phyloP scores from a whole-genome alignment of 2,888 invertebrate species.

The Sturmia bella region DNA sequence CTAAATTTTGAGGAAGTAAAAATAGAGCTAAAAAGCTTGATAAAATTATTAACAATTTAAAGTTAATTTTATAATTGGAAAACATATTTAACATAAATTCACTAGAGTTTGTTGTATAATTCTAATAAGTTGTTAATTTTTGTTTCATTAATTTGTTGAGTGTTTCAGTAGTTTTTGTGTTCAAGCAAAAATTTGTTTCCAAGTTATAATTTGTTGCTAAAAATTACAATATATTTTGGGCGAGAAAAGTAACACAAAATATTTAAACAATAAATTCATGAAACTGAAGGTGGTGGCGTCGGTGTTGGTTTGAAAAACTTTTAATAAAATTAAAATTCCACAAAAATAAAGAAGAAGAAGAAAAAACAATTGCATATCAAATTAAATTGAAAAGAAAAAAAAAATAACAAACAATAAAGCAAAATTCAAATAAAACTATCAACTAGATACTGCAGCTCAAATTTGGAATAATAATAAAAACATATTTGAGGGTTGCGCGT shows the following conservation, averaged over 20 bases:
- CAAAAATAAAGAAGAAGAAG: too few species aligned
- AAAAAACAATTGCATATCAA: not conserved
- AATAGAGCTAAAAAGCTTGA: too few species aligned
- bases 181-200: not conserved
- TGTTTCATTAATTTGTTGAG: slow-evolving; percentile 5
- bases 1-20: too few species aligned
- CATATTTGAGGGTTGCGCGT: too few species aligned
- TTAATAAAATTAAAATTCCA: slow-evolving; percentile 7
- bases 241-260: slow-evolving; percentile 21
- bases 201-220: slow-evolving; percentile 32
- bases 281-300: slow-evolving; percentile 18
- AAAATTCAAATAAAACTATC: not conserved
- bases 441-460: not conserved
- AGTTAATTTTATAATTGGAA: too few species aligned
- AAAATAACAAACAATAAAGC: too few species aligned
- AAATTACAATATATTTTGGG: slow-evolving; percentile 6
- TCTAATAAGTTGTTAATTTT: not conserved
- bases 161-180: not conserved
- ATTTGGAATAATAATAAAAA: too few species aligned
- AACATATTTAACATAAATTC: too few species aligned
- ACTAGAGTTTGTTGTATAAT: too few species aligned
- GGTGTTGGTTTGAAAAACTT: slow-evolving; percentile 9
- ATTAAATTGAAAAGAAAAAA: not conserved
- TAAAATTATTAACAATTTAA: too few species aligned
- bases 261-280: slow-evolving; percentile 6